Conservation (phyloP, 1,140 invertebrate species). For the Delia radicum region DNA sequence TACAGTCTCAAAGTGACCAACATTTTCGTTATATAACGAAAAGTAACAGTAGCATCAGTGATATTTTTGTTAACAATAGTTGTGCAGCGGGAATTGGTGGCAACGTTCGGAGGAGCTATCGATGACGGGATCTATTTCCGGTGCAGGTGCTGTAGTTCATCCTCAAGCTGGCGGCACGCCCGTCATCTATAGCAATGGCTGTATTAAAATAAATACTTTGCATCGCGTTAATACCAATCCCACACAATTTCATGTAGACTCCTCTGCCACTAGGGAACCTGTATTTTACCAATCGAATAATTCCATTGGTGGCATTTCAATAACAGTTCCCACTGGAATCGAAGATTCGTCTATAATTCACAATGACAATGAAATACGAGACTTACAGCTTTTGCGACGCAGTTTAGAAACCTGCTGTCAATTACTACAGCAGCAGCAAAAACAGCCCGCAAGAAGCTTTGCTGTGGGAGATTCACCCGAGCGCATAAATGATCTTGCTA, state of each 20-base stretch:
- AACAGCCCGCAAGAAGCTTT: background rate
- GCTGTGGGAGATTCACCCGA: conserved; percentile 26
- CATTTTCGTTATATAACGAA: conserved; percentile 50
- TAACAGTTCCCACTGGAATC: conserved; percentile 26
- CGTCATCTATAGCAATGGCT: conserved; percentile 41
- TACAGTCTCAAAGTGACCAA: conserved; percentile 52
- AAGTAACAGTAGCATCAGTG: conserved; percentile 51
- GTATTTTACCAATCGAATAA: conserved; percentile 31
- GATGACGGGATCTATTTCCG: background rate
- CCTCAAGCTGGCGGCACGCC: conserved; percentile 29
- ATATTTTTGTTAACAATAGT: conserved; percentile 51
- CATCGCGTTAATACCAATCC: conserved; percentile 33
- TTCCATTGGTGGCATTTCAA: conserved; percentile 33
- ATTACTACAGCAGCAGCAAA: conserved; percentile 34
- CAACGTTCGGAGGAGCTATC: background rate
- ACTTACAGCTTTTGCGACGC: conserved; percentile 29
- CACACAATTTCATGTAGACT: conserved; percentile 24
- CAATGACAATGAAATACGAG: conserved; percentile 27
- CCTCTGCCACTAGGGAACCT: background rate
- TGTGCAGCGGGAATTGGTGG: conserved; percentile 34
- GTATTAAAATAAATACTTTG: conserved; percentile 46
- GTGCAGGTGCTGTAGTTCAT: background rate
- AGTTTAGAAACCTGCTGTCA: conserved; percentile 52
- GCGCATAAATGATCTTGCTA: conserved; percentile 23
- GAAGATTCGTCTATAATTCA: background rate